Evolutionary conservation across 1,140 invertebrate species (phyloP), one percentile per base, ranked within the genome.

Genomic region (Temnothorax nylanderi): DNA sequence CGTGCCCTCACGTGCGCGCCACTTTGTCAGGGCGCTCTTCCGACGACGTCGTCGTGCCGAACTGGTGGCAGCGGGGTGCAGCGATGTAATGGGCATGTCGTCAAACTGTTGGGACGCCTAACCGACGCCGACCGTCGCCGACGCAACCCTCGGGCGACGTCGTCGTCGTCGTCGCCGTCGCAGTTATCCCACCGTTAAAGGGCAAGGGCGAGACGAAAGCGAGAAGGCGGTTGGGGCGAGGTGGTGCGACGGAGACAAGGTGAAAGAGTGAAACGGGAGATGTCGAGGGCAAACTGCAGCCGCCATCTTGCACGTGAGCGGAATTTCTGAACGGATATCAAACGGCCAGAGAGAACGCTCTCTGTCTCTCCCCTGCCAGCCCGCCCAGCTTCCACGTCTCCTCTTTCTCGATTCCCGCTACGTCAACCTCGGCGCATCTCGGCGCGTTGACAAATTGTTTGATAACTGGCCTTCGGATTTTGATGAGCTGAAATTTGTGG

Each of bases 291-390:
- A 94, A 95, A 94, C 94, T 94, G 93, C 93, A 91, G 94, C 94
- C 93, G 94, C 94, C 94, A 95, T 95, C 94, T 95, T 95, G 94
- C 94, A 94, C 94, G 94, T 95, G 94, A 91, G 92, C 90, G 85
- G 94, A 94, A 95, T 95, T 91, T 91, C 91, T 92, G 89, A 94
- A 88, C 84, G 74, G 82, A 93, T 88, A 88, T 62, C 49, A 72
- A 69, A 60, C 65, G 85, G 51, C 51, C 51, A 34, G 56, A 82
- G 64, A 69, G 77, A 86, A 81, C 64, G 26, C 67, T 37, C 67
- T 37, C 58, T 74, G 64, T 67, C 44, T 80, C 60, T 64, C 49
- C 64, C 58, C 71, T 49, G 13, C 37, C 62, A 34, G 18, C 16
- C 18, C 34, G 34, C 34, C 13, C 32, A 8, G 65, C 6, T 49